These are phyloP conservation scores for Hylaeus volcanicus DNA, from an alignment of 1,140 invertebrate species.

Conservation along the genomic window DNA sequence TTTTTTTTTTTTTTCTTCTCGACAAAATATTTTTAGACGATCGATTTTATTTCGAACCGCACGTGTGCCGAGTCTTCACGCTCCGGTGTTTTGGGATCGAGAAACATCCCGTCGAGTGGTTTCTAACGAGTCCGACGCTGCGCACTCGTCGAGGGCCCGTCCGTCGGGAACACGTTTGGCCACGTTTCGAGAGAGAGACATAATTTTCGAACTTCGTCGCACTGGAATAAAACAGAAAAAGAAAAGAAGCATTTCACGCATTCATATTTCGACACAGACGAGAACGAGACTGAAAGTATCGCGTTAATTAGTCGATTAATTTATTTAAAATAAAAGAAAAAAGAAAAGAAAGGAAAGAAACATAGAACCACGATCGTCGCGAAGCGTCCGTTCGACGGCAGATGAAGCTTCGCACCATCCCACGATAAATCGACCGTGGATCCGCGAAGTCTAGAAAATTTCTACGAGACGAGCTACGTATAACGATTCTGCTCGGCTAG, in stretches of 20 bases:
- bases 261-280: constrained; percentile 9
- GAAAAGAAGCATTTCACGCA: background rate
- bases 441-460: background rate
- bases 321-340: constrained; percentile 17
- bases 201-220: constrained; percentile 3
- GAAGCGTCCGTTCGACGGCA: background rate
- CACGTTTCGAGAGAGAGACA: constrained; percentile 7
- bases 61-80: background rate
- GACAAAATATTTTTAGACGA: constrained; percentile 46
- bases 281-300: constrained; percentile 49
- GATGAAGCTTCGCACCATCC: background rate
- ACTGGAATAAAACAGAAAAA: too few species aligned
- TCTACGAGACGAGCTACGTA: background rate
- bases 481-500: constrained; percentile 9
- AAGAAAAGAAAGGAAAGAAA: background rate
- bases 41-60: constrained; percentile 38
- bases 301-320: constrained; percentile 39
- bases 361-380: background rate
- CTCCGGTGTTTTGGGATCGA: constrained; percentile 9
- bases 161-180: background rate
- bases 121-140: background rate
- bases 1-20: background rate
- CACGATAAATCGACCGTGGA: background rate
- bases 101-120: constrained; percentile 1
- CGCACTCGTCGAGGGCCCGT: background rate